phyloP scores from a whole-genome alignment of 2,888 invertebrate species.

The Panzeria rudis region DNA sequence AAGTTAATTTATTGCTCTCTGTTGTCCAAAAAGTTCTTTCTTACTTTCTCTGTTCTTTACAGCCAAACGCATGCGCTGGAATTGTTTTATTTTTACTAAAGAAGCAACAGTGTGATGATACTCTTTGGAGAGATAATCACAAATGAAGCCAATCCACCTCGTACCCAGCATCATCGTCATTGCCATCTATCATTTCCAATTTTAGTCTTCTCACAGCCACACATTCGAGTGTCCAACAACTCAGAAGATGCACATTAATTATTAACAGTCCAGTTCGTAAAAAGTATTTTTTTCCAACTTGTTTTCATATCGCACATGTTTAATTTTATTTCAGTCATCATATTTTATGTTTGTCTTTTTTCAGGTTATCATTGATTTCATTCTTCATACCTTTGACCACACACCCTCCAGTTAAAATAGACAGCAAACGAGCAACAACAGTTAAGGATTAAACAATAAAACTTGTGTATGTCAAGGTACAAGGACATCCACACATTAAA shows the following conservation, averaged over 20 bases:
- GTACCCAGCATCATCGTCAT: slow-evolving; percentile 30
- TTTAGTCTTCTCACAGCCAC: slow-evolving; percentile 14
- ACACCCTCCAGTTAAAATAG: slow-evolving; percentile 11
- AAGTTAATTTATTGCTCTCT: slow-evolving; percentile 21
- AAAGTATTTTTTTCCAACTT: not conserved
- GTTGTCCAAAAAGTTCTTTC: not conserved
- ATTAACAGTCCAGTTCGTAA: slow-evolving; percentile 45
- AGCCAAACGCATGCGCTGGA: slow-evolving; percentile 68
- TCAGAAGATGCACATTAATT: slow-evolving; percentile 64
- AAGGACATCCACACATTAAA: slow-evolving; percentile 67
- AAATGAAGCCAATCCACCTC: slow-evolving; percentile 18
- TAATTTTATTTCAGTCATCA: slow-evolving; percentile 38
- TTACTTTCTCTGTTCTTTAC: slow-evolving; percentile 13
- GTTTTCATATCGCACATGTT: not conserved
- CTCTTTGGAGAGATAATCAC: slow-evolving; percentile 37
- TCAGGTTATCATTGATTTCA: slow-evolving; percentile 61
- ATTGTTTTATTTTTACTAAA: slow-evolving; percentile 17
- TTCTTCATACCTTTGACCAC: slow-evolving; percentile 2
- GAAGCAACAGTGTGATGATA: slow-evolving; percentile 70
- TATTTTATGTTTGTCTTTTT: slow-evolving; percentile 2
- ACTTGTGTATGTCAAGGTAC: slow-evolving; percentile 69
- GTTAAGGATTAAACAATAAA: slow-evolving; percentile 49
- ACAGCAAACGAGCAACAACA: slow-evolving; percentile 39
- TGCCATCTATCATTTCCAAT: slow-evolving; percentile 27
- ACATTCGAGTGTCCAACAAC: slow-evolving; percentile 41